phyloP scores from a whole-genome alignment of 2,888 invertebrate genomes.

The Hofmannophila pseudospretella region DNA sequence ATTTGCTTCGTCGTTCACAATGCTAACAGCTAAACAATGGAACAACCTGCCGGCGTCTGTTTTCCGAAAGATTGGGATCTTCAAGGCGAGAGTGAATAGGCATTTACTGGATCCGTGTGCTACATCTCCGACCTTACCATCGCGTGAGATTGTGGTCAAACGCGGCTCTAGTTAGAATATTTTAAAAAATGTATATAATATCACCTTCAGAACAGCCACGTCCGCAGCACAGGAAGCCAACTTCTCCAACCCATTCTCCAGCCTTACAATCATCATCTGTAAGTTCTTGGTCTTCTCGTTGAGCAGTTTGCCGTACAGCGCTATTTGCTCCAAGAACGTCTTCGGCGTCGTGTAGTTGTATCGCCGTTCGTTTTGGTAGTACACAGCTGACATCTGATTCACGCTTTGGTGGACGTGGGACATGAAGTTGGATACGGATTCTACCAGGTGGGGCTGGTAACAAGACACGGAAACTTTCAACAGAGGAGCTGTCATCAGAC shows the following conservation, averaged over 20 bases:
- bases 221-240: constrained; percentile 91
- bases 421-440: constrained; percentile 90
- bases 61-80: no score
- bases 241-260: constrained; percentile 93
- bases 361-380: constrained; percentile 89
- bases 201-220: constrained; percentile 90
- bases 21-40: no score
- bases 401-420: constrained; percentile 93
- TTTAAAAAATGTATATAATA: no score
- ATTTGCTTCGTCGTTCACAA: no score
- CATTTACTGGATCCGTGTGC: no score
- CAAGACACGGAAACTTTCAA: no score
- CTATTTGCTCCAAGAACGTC: constrained; percentile 95
- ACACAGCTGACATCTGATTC: constrained; percentile 88
- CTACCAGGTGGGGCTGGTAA: constrained; percentile 73
- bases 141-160: no score
- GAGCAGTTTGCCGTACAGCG: constrained; percentile 85
- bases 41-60: no score
- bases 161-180: no score
- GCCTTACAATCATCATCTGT: constrained; percentile 84
- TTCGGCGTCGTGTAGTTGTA: constrained; percentile 98
- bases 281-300: constrained; percentile 83
- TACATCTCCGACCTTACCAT: no score
- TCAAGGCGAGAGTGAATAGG: no score
- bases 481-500: no score